Percentiles rank a stretch among this genome's conserved stretches.
phyloP scores from a whole-genome alignment of 2,797 vertebrate genomes.

The Pterois miles region DNA sequence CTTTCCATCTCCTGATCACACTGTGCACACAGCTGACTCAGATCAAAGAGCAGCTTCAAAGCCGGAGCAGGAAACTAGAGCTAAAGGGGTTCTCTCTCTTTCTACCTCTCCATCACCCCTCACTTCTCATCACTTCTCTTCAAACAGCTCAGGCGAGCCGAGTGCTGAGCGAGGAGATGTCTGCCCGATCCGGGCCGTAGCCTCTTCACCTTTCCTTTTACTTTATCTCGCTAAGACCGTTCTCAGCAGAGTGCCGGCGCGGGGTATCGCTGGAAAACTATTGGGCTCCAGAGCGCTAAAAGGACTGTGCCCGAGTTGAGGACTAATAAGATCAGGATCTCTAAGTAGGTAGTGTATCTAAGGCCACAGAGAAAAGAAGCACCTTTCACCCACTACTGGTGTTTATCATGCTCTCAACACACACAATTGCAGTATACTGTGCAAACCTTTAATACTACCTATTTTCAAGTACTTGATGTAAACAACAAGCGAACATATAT shows the following conservation, averaged over 20 bases:
- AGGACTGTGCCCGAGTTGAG: constrained; percentile 32
- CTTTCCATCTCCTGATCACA: constrained; percentile 78
- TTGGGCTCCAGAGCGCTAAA: constrained; percentile 18
- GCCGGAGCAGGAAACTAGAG: constrained; percentile 76
- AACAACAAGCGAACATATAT: constrained; percentile 78
- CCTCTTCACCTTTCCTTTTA: constrained; percentile 64
- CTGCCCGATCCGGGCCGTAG: constrained; percentile 53
- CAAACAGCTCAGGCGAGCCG: constrained; percentile 58
- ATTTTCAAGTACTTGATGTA: constrained; percentile 91
- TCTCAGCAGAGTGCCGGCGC: constrained; percentile 43
- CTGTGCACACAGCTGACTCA: constrained; percentile 76
- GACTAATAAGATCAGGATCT: constrained; percentile 55
- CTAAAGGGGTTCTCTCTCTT: constrained; percentile 66
- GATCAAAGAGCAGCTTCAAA: constrained; percentile 87
- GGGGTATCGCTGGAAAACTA: constrained; percentile 26
- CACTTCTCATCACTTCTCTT: constrained; percentile 69
- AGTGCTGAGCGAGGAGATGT: constrained; percentile 43
- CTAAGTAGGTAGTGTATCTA: constrained; percentile 68
- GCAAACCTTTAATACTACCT: constrained; percentile 62
- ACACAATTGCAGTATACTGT: constrained; percentile 55
- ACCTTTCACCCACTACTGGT: constrained; percentile 62
- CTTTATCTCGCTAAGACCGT: constrained; percentile 55
- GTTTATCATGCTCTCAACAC: constrained; percentile 58
- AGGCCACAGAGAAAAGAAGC: constrained; percentile 81
- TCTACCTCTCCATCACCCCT: constrained; percentile 46